phyloP scores from a whole-genome alignment of 2,113 vertebrate species.

The Cathartes aura region DNA sequence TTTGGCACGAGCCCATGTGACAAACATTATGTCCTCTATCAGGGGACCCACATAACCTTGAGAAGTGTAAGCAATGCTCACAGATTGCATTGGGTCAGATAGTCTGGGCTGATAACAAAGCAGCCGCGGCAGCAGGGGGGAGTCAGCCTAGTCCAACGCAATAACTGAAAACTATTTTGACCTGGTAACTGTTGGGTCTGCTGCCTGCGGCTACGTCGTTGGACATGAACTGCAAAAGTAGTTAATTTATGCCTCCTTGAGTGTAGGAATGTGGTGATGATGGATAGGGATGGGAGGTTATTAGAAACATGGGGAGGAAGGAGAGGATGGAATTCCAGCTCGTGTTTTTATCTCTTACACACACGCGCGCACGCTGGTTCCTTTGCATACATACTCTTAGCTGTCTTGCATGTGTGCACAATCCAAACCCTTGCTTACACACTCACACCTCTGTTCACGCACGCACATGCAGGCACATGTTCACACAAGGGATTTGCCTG shows the following conservation, averaged over 20 bases:
- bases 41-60: slow-evolving; percentile 72
- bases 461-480: background rate
- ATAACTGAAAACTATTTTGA: slow-evolving; percentile 53
- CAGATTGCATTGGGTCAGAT: slow-evolving; percentile 15
- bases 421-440: background rate
- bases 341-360: slow-evolving; percentile 54
- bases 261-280: slow-evolving; percentile 66
- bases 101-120: slow-evolving; percentile 50
- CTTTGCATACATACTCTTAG: background rate
- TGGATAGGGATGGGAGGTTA: slow-evolving; percentile 67
- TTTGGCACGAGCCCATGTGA: slow-evolving; percentile 69
- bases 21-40: slow-evolving; percentile 74
- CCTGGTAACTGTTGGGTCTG: slow-evolving; percentile 63
- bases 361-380: background rate
- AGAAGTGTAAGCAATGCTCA: slow-evolving; percentile 41
- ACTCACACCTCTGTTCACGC: background rate
- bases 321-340: slow-evolving; percentile 55
- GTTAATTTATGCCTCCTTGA: slow-evolving; percentile 69
- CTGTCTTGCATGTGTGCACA: background rate
- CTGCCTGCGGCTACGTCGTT: slow-evolving; percentile 51
- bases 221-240: slow-evolving; percentile 66
- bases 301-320: slow-evolving; percentile 70
- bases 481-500: background rate
- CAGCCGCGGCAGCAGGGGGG: background rate
- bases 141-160: slow-evolving; percentile 42